Conservation (phyloP, 2,888 invertebrate species). For the Sisyra nigra region DNA sequence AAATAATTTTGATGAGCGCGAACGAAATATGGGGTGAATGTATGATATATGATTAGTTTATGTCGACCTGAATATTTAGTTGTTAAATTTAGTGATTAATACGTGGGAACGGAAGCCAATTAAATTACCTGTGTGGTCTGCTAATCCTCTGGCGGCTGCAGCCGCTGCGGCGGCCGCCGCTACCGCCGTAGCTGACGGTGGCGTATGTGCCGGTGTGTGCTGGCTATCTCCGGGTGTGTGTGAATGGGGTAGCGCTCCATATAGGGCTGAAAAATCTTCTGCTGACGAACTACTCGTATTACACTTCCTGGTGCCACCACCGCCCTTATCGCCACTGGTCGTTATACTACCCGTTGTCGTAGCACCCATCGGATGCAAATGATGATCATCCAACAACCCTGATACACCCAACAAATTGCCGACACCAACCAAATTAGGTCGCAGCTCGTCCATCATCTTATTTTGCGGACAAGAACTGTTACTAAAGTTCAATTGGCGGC, state of each 20-base stretch:
- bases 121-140: constrained; percentile 27
- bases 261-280: constrained; percentile 78
- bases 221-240: constrained; percentile 24
- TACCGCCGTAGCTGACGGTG: constrained; percentile 35
- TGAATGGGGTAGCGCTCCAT: constrained; percentile 43
- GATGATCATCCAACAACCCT: constrained; percentile 65
- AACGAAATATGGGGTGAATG: too few relatives aligned
- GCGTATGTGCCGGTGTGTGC: constrained; percentile 54
- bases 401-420: constrained; percentile 64
- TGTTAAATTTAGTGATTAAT: too few relatives aligned
- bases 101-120: background rate
- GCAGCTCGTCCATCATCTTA: constrained; percentile 74
- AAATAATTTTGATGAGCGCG: too few relatives aligned
- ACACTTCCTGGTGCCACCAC: constrained; percentile 46
- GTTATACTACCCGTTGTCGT: constrained; percentile 16
- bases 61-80: too few relatives aligned
- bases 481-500: constrained; percentile 72
- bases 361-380: constrained; percentile 36
- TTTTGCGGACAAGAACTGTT: constrained; percentile 51
- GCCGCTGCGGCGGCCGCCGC: background rate
- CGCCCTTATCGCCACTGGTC: constrained; percentile 21
- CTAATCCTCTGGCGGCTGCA: constrained; percentile 22
- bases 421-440: constrained; percentile 66
- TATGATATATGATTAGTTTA: too few relatives aligned
- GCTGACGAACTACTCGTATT: constrained; percentile 67